Conservation (phyloP, 2,113 vertebrate species). For the Hemibagrus wyckioides region DNA sequence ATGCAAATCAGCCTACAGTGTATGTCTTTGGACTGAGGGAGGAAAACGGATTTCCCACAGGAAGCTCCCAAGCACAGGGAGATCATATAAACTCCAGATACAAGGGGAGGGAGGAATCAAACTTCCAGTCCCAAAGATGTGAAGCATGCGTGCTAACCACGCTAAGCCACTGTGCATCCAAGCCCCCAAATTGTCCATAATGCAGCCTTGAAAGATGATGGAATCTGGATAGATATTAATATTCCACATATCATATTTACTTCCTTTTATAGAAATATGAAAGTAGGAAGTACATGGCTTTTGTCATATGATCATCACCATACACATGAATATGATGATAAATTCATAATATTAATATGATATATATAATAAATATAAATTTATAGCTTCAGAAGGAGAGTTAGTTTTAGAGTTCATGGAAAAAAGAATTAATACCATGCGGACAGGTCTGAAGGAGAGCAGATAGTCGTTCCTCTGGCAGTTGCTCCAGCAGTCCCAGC, state of each 20-base stretch:
- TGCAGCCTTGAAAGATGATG: background rate
- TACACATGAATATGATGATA: background rate
- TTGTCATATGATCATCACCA: background rate
- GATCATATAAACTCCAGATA: too few relatives aligned
- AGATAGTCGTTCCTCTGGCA: slow-evolving; percentile 79
- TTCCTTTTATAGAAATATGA: background rate
- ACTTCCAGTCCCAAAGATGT: too few relatives aligned
- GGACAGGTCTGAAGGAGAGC: slow-evolving; percentile 80
- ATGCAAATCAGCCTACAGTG: too few relatives aligned
- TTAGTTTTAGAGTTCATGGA: background rate
- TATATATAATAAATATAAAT: background rate
- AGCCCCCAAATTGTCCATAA: background rate
- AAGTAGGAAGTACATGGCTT: background rate
- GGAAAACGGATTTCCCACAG: too few relatives aligned
- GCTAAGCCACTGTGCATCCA: too few relatives aligned
- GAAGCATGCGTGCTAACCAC: too few relatives aligned
- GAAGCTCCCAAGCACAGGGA: too few relatives aligned
- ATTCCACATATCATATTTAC: background rate
- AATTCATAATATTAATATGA: too few relatives aligned
- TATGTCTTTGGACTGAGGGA: too few relatives aligned
- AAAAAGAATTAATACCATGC: slow-evolving; percentile 67
- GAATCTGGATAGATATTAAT: background rate
- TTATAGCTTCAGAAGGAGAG: background rate
- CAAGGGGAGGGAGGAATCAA: too few relatives aligned
- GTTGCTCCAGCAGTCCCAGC: slow-evolving; percentile 83